Evolutionary conservation across 2,888 invertebrate genomes (phyloP).

Genomic region (Autographa gamma): DNA sequence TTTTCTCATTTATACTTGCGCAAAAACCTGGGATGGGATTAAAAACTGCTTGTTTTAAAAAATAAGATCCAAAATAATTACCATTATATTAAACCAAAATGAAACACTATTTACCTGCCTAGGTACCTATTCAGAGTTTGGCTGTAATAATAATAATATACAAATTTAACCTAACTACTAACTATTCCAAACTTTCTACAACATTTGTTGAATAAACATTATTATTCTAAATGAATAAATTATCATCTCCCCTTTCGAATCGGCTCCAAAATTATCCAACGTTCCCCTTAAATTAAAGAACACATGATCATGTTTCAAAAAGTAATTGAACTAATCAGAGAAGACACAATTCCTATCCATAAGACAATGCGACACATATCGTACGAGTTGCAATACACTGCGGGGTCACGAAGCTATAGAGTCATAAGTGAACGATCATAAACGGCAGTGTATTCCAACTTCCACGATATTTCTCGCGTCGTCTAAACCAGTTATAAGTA

Average conservation of each 20-base stretch:
- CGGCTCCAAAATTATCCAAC: conserved; percentile 5
- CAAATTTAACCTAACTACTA: not conserved
- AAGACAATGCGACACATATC: no score
- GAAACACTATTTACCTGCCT: not conserved
- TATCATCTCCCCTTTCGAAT: not conserved
- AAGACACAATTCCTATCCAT: conserved; percentile 6
- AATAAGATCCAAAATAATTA: no score
- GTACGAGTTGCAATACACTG: no score
- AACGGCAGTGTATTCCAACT: no score
- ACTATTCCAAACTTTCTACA: not conserved
- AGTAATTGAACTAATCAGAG: conserved; percentile 55
- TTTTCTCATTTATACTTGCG: no score
- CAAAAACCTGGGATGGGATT: no score
- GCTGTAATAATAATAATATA: conserved; percentile 4
- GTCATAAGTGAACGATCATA: no score
- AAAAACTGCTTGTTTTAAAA: no score
- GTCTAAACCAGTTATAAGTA: not conserved
- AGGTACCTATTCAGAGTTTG: not conserved
- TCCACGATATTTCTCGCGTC: no score
- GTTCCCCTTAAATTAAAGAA: conserved; percentile 28
- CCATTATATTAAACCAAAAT: no score
- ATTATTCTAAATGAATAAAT: conserved; percentile 5
- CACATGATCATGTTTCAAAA: conserved; percentile 44
- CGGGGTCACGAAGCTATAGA: no score
- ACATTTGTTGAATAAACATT: conserved; percentile 1